Conservation (phyloP, 2,113 vertebrate genomes). For the Periophthalmodon schlosseri region DNA sequence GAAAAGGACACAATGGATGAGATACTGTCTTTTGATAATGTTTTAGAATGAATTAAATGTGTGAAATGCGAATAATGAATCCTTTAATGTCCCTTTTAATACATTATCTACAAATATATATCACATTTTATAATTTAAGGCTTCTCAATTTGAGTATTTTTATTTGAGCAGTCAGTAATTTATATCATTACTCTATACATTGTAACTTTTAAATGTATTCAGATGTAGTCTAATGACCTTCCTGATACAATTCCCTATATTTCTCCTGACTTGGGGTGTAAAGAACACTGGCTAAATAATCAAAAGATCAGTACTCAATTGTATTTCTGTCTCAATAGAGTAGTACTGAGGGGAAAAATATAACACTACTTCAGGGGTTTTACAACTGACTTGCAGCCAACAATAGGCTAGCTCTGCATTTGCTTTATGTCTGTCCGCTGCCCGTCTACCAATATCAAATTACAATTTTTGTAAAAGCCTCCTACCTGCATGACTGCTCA, state of each 20-base stretch:
- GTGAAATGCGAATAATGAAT: neutral
- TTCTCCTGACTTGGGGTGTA: neutral
- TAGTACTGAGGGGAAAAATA: neutral
- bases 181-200: too few species aligned
- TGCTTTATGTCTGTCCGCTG: neutral
- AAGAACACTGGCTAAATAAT: neutral
- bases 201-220: neutral
- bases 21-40: neutral
- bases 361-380: conserved; percentile 7
- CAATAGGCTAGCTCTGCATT: conserved; percentile 5
- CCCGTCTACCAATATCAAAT: neutral
- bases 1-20: neutral
- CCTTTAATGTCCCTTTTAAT: too few species aligned
- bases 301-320: neutral
- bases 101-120: too few species aligned
- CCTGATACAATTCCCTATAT: neutral
- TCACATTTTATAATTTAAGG: neutral
- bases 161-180: neutral
- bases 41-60: neutral
- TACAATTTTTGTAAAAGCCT: neutral
- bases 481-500: neutral
- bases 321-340: neutral
- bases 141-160: neutral
- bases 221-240: neutral
- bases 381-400: conserved; percentile 18